phyloP scores from a whole-genome alignment of 2,113 vertebrate species.

The Halcyon senegalensis region DNA sequence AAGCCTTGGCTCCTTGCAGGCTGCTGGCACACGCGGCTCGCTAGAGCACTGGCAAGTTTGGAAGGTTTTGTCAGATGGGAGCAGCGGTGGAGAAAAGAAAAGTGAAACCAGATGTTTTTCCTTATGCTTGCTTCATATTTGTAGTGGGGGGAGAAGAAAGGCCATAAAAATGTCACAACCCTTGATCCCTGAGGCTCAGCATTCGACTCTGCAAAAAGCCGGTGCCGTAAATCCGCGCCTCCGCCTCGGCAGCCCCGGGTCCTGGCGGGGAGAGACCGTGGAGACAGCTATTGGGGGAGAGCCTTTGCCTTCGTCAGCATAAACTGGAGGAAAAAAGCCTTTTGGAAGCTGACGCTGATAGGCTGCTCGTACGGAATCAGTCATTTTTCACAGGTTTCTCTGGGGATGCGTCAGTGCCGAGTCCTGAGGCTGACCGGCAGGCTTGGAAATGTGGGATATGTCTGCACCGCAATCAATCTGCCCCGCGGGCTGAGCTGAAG shows the following conservation, averaged over 20 bases:
- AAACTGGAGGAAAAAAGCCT: conserved; percentile 19
- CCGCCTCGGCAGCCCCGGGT: background rate
- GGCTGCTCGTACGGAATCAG: conserved; percentile 31
- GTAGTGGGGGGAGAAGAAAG: background rate
- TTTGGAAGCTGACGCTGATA: background rate
- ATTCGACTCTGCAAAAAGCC: conserved; percentile 62
- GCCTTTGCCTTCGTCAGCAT: background rate
- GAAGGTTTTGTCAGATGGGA: conserved; percentile 75
- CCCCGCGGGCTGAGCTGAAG: background rate
- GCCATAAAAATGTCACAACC: conserved; percentile 77
- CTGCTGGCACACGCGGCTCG: background rate
- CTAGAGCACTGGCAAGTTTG: conserved; percentile 66
- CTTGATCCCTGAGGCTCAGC: conserved; percentile 67
- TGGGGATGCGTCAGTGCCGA: background rate
- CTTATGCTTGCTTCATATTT: conserved; percentile 71
- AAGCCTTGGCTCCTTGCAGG: conserved; percentile 18
- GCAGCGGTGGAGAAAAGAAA: conserved; percentile 71
- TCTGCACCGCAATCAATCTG: conserved; percentile 25
- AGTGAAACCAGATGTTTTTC: conserved; percentile 82
- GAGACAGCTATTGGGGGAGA: background rate
- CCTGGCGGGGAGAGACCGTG: background rate
- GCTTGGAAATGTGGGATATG: conserved; percentile 28
- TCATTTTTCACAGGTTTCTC: conserved; percentile 49
- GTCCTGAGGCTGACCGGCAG: conserved; percentile 2
- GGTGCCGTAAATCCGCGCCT: conserved; percentile 57